Evolutionary conservation across 2,888 invertebrate genomes (phyloP), one percentile per base, ranked within the genome.

Genomic region (Leptinotarsa rubiginosa): DNA sequence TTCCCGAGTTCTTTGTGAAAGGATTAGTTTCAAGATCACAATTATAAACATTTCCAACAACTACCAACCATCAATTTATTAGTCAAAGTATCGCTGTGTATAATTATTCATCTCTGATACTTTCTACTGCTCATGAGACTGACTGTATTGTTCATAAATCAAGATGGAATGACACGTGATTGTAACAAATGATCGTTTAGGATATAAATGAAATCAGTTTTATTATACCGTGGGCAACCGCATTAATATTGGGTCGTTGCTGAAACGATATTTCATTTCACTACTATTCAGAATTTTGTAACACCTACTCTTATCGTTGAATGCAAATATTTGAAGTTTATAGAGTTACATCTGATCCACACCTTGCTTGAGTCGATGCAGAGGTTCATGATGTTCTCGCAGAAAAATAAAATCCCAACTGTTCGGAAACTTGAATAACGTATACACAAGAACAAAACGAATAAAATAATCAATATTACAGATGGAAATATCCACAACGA

Each of bases 31-130:
- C 67, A 49, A 67, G 59, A 49, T 74, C 18, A 62, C 62, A 31
- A 62, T 74, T 73, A 73, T 73, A 70, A 70, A 74, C 70, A 74
- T 70, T 74, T 70, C 66, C 47, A 70, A 66, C 74, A 62, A 74
- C 74, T 70, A 66, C 70, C 54, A 70, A 74, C 74, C 67, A 70
- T 74, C 70, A 70, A 74, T 74, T 74, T 74, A 59, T 25, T 50
- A 70, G 56, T 62, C 62, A 62, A 62, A 62, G 62, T 62, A 62
- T 62, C n/a, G 62, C 16, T 62, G n/a, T 62, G n/a, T 62, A 31
- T n/a, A 62, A 62, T 62, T 62, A 62, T 62, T 62, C 41, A 62
- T 62, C 62, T 62, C 31, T n/a, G 62, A 12, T 62, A 62, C 62
- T 62, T 62, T 62, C 62, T 62, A 62, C 2, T 62, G 15, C 62